phyloP scores from a whole-genome alignment of 1,140 invertebrate species.

The Eumaeus atala region DNA sequence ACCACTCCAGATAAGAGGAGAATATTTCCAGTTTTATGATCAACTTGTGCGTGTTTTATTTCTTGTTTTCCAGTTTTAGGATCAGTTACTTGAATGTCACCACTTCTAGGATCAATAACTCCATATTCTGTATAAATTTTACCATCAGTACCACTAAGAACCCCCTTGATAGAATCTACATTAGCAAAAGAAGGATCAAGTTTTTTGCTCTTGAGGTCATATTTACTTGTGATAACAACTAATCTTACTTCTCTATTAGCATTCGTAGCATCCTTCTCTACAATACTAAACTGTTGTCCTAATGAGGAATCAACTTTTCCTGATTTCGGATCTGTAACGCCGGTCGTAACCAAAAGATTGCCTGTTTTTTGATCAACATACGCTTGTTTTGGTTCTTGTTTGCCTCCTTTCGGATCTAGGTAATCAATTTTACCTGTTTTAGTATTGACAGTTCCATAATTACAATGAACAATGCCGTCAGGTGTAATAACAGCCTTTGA shows the following conservation, averaged over 20 bases:
- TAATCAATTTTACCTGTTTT: conserved; percentile 73
- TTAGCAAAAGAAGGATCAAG: conserved; percentile 74
- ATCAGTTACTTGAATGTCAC: conserved; percentile 74
- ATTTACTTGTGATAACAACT: conserved; percentile 75
- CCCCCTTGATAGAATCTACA: conserved; percentile 74
- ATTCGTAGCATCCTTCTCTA: conserved; percentile 75
- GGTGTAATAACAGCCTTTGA: conserved; percentile 72
- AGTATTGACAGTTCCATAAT: conserved; percentile 75
- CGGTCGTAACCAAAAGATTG: conserved; percentile 74
- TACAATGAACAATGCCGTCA: conserved; percentile 72
- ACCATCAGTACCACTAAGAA: conserved; percentile 74
- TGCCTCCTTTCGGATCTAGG: conserved; percentile 75
- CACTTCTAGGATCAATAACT: conserved; percentile 75
- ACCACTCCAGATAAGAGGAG: conserved; percentile 72
- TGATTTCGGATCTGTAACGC: conserved; percentile 73
- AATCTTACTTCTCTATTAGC: conserved; percentile 73
- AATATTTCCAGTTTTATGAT: conserved; percentile 76
- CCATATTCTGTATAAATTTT: conserved; percentile 76
- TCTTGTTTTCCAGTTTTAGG: conserved; percentile 74
- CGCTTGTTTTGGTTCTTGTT: conserved; percentile 73
- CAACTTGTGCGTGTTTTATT: conserved; percentile 68
- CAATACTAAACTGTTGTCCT: conserved; percentile 72
- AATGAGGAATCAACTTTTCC: conserved; percentile 73
- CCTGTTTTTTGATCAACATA: conserved; percentile 76
- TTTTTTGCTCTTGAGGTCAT: conserved; percentile 75